A percentile compares a stretch with the other conserved stretches of the same genome.
These are phyloP conservation scores for Anastrepha obliqua DNA, from an alignment of 1,140 invertebrate genomes.

Conservation along the genomic window DNA sequence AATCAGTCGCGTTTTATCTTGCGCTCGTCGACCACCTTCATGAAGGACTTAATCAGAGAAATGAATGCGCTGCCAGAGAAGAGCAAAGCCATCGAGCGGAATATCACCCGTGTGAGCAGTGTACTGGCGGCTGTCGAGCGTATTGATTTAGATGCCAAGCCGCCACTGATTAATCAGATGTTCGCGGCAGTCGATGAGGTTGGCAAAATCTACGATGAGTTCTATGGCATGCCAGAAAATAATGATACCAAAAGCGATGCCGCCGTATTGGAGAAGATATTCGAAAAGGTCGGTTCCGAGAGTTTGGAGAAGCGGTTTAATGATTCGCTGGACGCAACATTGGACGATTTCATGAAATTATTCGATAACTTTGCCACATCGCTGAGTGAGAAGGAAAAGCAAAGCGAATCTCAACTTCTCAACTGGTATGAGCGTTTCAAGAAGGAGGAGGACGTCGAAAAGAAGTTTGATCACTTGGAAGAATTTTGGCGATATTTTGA, in stretches of 20 bases:
- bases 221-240: not conserved
- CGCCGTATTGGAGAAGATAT: not conserved
- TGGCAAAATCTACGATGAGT: not conserved
- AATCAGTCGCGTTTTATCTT: not conserved
- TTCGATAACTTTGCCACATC: not conserved
- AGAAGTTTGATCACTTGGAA: not conserved
- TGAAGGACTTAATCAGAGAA: not conserved
- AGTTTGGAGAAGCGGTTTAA: not conserved
- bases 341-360: not conserved
- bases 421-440: not conserved
- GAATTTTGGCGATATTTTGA: not conserved
- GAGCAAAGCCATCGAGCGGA: not conserved
- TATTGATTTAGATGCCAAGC: not conserved
- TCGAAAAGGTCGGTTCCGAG: not conserved
- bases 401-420: not conserved
- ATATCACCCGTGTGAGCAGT: not conserved
- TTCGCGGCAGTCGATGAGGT: not conserved
- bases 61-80: not conserved
- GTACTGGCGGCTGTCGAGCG: not conserved
- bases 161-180: not conserved
- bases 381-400: not conserved
- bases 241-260: not conserved
- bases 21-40: not conserved
- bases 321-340: not conserved
- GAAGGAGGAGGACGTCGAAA: not conserved